Conservation (phyloP, 2,113 vertebrate species). For the Romanogobio albipinnatus region DNA sequence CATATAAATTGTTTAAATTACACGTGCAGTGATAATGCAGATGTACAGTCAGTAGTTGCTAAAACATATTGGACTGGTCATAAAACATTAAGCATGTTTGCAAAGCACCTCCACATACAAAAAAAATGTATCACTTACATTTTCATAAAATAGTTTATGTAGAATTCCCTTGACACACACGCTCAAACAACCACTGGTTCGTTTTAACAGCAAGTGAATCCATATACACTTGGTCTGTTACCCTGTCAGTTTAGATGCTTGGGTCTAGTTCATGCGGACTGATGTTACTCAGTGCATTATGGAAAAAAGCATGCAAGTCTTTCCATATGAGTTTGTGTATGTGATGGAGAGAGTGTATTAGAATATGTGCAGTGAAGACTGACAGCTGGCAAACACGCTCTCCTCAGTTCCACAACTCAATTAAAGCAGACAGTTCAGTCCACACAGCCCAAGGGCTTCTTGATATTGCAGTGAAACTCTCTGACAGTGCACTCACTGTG, state of each 20-base stretch:
- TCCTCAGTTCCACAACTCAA: slow-evolving; percentile 60
- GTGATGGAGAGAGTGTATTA: slow-evolving; percentile 46
- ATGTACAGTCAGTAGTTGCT: not conserved
- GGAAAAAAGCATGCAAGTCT: slow-evolving; percentile 6
- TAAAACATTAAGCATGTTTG: not conserved
- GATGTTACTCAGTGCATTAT: not conserved
- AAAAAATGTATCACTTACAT: not conserved
- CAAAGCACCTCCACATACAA: not conserved
- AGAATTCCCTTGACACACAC: not conserved
- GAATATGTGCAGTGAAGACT: slow-evolving; percentile 57
- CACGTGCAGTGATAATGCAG: not conserved
- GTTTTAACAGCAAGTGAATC: not conserved
- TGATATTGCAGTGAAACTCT: slow-evolving; percentile 58
- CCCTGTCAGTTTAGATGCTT: slow-evolving; percentile 8
- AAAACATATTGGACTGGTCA: not conserved
- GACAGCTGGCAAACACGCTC: slow-evolving; percentile 67
- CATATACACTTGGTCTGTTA: not conserved
- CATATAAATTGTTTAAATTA: not conserved
- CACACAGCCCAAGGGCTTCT: slow-evolving; percentile 63
- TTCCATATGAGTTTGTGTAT: not conserved
- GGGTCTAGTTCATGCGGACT: not conserved
- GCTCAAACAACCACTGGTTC: not conserved
- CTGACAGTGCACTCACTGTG: slow-evolving; percentile 44
- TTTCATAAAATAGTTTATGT: not conserved
- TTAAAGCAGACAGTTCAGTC: slow-evolving; percentile 66